A percentile compares a stretch with the other conserved stretches of the same genome.
Conservation (phyloP, 2,797 vertebrate genomes). For the Pipistrellus pipistrellus region DNA sequence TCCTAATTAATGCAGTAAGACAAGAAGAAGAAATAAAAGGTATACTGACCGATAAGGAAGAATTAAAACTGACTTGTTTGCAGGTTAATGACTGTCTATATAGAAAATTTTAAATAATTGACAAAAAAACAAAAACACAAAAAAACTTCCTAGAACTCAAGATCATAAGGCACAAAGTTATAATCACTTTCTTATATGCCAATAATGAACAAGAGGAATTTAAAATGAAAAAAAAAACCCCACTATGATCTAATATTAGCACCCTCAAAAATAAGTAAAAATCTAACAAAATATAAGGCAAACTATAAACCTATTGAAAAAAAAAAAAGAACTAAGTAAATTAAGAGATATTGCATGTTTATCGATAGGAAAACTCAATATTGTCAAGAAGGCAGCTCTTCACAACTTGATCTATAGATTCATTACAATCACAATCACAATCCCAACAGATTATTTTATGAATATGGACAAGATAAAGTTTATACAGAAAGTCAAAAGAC, state of each 20-base stretch:
- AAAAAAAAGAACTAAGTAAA: background rate
- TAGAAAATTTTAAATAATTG: background rate
- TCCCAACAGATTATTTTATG: background rate
- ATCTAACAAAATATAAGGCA: constrained; percentile 39
- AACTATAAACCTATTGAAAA: background rate
- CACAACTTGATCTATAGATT: background rate
- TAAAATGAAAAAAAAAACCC: background rate
- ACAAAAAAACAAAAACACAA: background rate
- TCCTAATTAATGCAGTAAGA: background rate
- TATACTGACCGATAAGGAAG: background rate
- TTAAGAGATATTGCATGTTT: background rate
- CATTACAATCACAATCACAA: background rate
- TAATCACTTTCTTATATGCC: background rate
- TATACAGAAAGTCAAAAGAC: background rate
- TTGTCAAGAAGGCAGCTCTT: background rate
- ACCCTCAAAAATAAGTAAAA: background rate
- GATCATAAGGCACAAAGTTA: background rate
- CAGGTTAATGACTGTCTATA: background rate
- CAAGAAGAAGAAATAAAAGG: background rate
- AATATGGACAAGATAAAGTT: background rate
- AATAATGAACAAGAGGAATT: background rate
- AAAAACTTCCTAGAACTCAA: background rate
- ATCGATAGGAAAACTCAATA: background rate
- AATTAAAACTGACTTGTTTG: background rate
- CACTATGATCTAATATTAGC: background rate